phyloP scores from a whole-genome alignment of 2,888 invertebrate species.

The Cosmia pyralina region DNA sequence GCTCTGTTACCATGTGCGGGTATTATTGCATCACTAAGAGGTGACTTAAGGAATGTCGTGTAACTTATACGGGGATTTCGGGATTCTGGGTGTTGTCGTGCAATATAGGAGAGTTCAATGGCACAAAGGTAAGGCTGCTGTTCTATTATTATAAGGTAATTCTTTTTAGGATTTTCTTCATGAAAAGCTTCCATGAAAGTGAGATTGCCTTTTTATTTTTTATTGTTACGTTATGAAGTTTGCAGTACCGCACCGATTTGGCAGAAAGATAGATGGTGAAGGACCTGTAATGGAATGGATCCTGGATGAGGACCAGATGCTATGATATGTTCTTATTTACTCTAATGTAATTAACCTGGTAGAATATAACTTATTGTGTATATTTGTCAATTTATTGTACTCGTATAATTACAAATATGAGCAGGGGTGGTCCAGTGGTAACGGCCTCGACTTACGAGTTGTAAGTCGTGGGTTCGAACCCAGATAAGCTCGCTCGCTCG shows the following conservation, averaged over 20 bases:
- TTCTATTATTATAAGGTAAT: neutral
- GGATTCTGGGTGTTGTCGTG: neutral
- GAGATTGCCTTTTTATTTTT: neutral
- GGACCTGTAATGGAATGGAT: too few species aligned
- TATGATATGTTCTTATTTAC: neutral
- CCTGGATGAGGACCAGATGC: neutral
- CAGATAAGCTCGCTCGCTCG: too few species aligned
- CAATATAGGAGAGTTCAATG: neutral
- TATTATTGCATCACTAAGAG: neutral
- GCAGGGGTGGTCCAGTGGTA: too few species aligned
- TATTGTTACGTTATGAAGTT: neutral
- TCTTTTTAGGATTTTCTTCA: neutral
- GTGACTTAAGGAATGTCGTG: neutral
- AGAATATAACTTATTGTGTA: too few species aligned
- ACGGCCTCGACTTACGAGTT: too few species aligned
- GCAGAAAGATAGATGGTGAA: neutral
- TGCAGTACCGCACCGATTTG: too few species aligned
- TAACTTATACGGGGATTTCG: neutral
- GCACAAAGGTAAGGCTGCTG: too few species aligned
- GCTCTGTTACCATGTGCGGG: slow-evolving; percentile 15
- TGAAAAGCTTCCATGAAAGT: neutral
- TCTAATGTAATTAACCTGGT: too few species aligned
- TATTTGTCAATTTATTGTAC: too few species aligned
- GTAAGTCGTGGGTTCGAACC: too few species aligned
- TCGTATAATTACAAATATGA: too few species aligned